Evolutionary conservation across 2,113 vertebrate genomes (phyloP), one percentile per base, ranked within the genome.

Genomic region (Zosterops japonicus): DNA sequence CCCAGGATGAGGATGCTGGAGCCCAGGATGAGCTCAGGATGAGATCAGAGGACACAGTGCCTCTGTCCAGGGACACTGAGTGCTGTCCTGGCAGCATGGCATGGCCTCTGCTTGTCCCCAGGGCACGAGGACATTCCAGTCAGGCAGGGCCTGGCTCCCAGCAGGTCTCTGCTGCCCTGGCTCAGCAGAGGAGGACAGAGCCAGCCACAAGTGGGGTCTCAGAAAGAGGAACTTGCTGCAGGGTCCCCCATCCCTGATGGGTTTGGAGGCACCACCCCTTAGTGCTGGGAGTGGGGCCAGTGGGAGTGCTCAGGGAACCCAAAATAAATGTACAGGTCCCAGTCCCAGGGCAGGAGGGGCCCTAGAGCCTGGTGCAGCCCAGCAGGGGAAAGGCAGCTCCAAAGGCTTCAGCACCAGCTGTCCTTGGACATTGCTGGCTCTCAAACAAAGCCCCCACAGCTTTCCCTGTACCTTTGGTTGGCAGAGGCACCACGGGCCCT

Each of bases 71-170:
- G 55, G 46, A 42, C 20, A 11, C 4, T 5, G 5, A 2, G 14
- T 52, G 21, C 47, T 63, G 55, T 29, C n/a, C 69, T 36, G 13
- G 63, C 69, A 70, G 44, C 25, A 12, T 1, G 1, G 31, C 23
- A 3, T 1, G 6, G 52, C 27, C 13, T 76, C 52, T 42, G 14
- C 46, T 42, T 25, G 52, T 50, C 14, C 28, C 33, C 28, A 31
- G 64, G 31, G 41, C 46, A 44, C 0, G 0, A 24, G n/a, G 20
- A 14, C 23, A 4, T 53, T 53, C 50, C 68, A 5, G 18, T 44
- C 35, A 41, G n/a, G 46, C 46, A 75, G 63, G 18, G 27, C 33
- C 46, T 18, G 3, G 8, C 59, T 72, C 33, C 41, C 20, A 60
- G 52, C 46, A 77, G 47, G 25, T 52, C 22, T 25, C 42, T 69